Evolutionary conservation across 1,140 invertebrate genomes (phyloP), one percentile per base, ranked within the genome.

Genomic region (Diorhabda carinulata): DNA sequence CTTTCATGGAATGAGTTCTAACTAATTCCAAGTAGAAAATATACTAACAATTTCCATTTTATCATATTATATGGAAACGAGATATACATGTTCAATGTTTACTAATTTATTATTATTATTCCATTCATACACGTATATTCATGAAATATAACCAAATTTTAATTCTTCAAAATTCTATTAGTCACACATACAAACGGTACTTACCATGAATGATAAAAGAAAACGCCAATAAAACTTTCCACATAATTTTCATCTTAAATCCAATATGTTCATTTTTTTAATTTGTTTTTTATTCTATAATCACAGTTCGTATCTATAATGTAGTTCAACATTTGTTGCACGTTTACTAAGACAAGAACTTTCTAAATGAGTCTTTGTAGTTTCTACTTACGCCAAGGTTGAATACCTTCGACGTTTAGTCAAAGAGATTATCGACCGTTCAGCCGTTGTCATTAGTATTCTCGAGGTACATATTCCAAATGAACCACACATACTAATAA

Each of bases 381-480:
- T 52, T 52, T 52, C 47, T 52, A 52, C 47, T 52, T n/a, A 52
- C 47, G 47, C 47, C 47, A 52, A 52, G 47, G 47, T 52, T 52
- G 47, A 52, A 52, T 52, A 52, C 6, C 47, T 52, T 52, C 4
- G n/a, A 52, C 6, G n/a, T 52, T 8, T 52, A 52, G 47, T 52
- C n/a, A 8, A n/a, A n/a, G 47, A 8, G 47, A 52, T 52, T 52
- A 3, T 52, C n/a, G 2, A n/a, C 47, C 47, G 47, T 52, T 25
- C 25, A 25, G 25, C 25, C 25, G 25, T 25, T 25, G 25, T 25
- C 25, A 25, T 25, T 25, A 25, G 25, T 25, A 25, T 6, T 52
- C 47, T 52, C n/a, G 47, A 8, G n/a, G 47, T 52, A 52, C 47
- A 25, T 25, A 25, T 25, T 25, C 25, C 25, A 1, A 6, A n/a